These are phyloP conservation scores for Noctua janthe DNA, from an alignment of 2,888 invertebrate species.

Conservation along the genomic window DNA sequence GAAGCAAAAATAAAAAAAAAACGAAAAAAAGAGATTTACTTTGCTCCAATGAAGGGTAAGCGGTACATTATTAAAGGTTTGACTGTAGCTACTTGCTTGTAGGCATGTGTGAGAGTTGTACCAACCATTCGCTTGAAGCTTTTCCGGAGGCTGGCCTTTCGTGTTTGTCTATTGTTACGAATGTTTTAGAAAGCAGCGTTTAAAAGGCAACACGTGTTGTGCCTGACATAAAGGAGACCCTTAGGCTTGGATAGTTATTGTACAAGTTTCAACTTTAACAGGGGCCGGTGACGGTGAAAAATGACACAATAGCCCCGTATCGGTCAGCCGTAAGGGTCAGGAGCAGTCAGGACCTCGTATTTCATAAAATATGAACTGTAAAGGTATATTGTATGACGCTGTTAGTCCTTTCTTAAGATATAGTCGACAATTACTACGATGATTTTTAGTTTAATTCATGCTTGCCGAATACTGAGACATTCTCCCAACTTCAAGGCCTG, in stretches of 20 bases:
- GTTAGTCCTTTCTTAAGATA: not conserved
- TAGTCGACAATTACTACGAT: not conserved
- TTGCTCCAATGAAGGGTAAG: not conserved
- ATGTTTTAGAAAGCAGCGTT: conserved; percentile 43
- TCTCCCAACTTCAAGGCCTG: not conserved
- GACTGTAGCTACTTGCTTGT: conserved; percentile 3
- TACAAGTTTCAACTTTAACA: conserved; percentile 30
- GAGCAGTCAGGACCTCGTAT: not conserved
- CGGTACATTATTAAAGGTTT: conserved; percentile 20
- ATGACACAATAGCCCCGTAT: conserved; percentile 26
- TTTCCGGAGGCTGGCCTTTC: conserved; percentile 1
- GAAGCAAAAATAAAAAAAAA: conserved; percentile 23
- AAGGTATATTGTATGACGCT: conserved; percentile 18
- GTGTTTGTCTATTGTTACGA: conserved; percentile 27
- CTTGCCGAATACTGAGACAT: not conserved
- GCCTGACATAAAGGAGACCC: conserved; percentile 27
- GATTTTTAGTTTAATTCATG: not conserved
- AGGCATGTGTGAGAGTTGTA: not conserved
- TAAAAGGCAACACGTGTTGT: conserved; percentile 12
- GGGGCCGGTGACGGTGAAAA: conserved; percentile 26
- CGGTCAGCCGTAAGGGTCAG: not conserved
- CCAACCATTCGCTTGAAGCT: conserved; percentile 7
- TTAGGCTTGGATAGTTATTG: conserved; percentile 19
- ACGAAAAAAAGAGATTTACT: not conserved
- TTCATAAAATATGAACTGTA: conserved; percentile 17